Base-by-base conservation (phyloP, 2,113 vertebrate genomes). In the Sinocyclocheilus maitianheensis region DNA sequence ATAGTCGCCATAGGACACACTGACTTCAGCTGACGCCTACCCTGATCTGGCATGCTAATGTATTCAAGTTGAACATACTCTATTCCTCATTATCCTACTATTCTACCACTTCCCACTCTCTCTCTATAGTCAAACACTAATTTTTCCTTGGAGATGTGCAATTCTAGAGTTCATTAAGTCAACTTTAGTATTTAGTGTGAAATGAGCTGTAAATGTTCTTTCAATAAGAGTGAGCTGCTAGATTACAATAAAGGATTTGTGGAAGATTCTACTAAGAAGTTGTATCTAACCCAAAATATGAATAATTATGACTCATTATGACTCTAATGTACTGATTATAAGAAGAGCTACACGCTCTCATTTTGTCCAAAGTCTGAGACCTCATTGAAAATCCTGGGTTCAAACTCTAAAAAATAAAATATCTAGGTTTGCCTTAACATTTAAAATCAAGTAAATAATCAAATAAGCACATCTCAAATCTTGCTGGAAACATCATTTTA, bases 151-250 rank as follows among this genome's bases (percentile, higher is more conserved):
- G 84, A 65, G 75, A 67, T 65, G 48, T 48, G 78, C 51, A 80
- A 80, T 80, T 80, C 26, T 58, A 20, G n/a, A 58, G 51, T 40
- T 80, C 77, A 37, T 80, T 43, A 85, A 74, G 62, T 80, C 77
- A 80, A 34, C 48, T 65, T 78, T 20, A 85, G 48, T 78, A 79
- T 85, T 85, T 63, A 80, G 65, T 11, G 84, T 80, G 84, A 55
- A 71, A 71, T 81, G 78, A 72, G 77, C 84, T 85, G 77, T 78
- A 85, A 85, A 85, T 8, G 16, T 53, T 40, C 46, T 55, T 22
- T 30, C 34, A 26, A n/a, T 40, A 10, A 85, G 77, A 72, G 48
- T 69, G 55, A 51, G 69, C 58, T 24, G 48, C 34, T 40, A 26
- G 7, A 75, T 58, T 37, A 74, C 12, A 20, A 43, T 22, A 84